These are phyloP conservation scores for Aplodontia rufa DNA, from an alignment of 2,113 vertebrate genomes.

Conservation along the genomic window DNA sequence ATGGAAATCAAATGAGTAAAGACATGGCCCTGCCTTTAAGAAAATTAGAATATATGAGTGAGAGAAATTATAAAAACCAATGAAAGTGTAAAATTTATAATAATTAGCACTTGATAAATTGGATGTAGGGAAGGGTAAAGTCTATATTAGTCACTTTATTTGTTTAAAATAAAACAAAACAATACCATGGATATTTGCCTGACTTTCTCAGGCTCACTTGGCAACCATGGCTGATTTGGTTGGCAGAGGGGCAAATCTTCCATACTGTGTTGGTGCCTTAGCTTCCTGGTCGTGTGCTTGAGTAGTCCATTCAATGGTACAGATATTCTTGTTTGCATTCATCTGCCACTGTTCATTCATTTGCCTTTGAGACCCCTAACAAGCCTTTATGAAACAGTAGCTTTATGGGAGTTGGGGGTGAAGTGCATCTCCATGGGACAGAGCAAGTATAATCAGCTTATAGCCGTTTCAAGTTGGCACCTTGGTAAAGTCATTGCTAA, in stretches of 20 bases:
- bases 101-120: neutral
- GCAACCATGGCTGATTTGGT: neutral
- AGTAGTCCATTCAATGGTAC: neutral
- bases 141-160: neutral
- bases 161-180: neutral
- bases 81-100: neutral
- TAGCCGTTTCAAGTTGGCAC: neutral
- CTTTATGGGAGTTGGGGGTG: neutral
- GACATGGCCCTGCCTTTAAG: neutral
- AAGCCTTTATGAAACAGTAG: neutral
- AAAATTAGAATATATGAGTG: neutral
- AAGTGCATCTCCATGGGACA: neutral
- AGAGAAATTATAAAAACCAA: neutral
- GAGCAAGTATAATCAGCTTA: neutral
- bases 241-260: too few species aligned
- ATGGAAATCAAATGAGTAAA: neutral
- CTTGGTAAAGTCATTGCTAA: neutral
- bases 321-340: neutral
- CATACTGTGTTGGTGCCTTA: neutral
- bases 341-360: neutral
- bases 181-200: neutral
- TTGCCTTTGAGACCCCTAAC: neutral
- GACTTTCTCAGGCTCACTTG: neutral
- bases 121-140: neutral
- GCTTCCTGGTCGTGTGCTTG: too few species aligned